phyloP scores from a whole-genome alignment of 30 jellyfish, hydroid and myxozoan genomes.

The Aurelia sp. region DNA sequence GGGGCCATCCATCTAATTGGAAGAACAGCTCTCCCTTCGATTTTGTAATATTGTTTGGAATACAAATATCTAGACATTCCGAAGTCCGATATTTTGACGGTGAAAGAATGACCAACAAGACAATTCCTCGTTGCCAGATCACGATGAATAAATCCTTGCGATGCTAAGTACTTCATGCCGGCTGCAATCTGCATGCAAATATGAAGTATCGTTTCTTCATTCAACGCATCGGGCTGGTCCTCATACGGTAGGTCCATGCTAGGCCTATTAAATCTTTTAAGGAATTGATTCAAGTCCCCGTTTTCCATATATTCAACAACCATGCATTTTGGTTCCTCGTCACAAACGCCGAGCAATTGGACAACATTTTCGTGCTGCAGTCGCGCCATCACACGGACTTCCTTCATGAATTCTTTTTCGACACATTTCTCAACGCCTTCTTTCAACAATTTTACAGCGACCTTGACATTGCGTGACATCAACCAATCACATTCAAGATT shows the following conservation, averaged over 20 bases:
- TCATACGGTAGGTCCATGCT: neutral
- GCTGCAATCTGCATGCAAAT: conserved; percentile 85
- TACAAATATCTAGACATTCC: conserved; percentile 89
- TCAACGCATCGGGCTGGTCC: conserved; percentile 62
- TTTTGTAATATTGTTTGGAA: conserved; percentile 83
- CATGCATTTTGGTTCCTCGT: conserved; percentile 88
- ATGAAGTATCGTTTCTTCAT: conserved; percentile 69
- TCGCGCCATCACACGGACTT: conserved; percentile 91
- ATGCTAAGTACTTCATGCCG: conserved; percentile 81
- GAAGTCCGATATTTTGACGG: conserved; percentile 85
- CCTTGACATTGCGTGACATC: conserved; percentile 51
- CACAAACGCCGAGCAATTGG: conserved; percentile 83
- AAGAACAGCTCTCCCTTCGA: conserved; percentile 92
- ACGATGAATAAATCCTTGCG: conserved; percentile 93
- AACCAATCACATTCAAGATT: conserved; percentile 33
- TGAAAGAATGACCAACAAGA: conserved; percentile 93
- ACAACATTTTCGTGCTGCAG: conserved; percentile 92
- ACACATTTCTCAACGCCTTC: conserved; percentile 72
- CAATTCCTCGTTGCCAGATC: conserved; percentile 95
- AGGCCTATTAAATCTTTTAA: conserved; percentile 18
- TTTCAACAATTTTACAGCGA: conserved; percentile 84
- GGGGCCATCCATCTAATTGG: conserved; percentile 99
- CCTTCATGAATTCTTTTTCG: conserved; percentile 87
- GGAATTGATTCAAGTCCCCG: conserved; percentile 91
- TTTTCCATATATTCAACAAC: conserved; percentile 94